Percentiles rank a stretch among this genome's conserved stretches.
Evolutionary conservation across 2,113 vertebrate genomes (phyloP).

Genomic region (Corythornis madagascariensis): DNA sequence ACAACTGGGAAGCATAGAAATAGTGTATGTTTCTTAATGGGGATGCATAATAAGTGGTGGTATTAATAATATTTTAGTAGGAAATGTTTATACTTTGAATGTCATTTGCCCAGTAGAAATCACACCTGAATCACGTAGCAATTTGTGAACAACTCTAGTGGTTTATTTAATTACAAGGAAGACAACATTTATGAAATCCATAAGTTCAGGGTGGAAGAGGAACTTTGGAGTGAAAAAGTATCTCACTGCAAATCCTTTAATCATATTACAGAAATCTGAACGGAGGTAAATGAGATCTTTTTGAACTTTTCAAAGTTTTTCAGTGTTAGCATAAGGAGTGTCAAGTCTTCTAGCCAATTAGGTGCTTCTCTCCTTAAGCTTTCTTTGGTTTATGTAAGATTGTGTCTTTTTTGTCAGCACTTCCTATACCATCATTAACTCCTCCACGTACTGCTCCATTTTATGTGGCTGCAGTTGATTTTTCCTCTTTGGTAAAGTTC

Average conservation of each 20-base stretch:
- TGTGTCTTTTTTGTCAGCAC: background rate
- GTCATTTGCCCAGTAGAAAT: background rate
- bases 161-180: constrained; percentile 59
- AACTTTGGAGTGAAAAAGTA: constrained; percentile 46
- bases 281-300: constrained; percentile 34
- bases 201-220: constrained; percentile 25
- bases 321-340: background rate
- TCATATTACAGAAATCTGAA: constrained; percentile 47
- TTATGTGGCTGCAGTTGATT: background rate
- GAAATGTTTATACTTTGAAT: background rate
- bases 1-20: background rate
- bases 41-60: background rate
- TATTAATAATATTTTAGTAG: background rate
- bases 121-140: background rate
- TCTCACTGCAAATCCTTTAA: constrained; percentile 38
- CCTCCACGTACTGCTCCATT: background rate
- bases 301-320: constrained; percentile 50
- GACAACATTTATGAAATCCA: background rate
- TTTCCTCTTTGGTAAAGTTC: constrained; percentile 8
- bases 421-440: background rate
- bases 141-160: background rate
- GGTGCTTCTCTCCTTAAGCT: background rate
- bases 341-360: background rate
- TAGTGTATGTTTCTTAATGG: background rate
- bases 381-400: background rate